Evolutionary conservation across 2,888 invertebrate species (phyloP).

Genomic region (Nomada fucata): DNA sequence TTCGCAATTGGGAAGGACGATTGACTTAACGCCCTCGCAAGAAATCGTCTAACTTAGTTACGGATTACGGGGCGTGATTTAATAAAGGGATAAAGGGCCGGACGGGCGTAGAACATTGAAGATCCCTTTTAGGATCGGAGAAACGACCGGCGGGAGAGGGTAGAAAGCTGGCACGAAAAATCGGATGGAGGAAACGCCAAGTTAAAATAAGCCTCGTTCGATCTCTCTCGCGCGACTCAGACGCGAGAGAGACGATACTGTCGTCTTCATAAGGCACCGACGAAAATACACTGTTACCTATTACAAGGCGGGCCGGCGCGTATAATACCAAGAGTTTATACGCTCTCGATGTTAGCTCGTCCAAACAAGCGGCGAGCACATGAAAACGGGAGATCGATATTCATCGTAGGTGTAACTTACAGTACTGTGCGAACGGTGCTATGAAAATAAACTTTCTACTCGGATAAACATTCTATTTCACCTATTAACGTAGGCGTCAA

Average conservation of each 20-base stretch:
- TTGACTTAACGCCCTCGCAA: slow-evolving; percentile 35
- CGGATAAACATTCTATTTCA: slow-evolving; percentile 6
- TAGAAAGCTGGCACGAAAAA: slow-evolving; percentile 50
- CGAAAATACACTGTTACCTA: slow-evolving; percentile 60
- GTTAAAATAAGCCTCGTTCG: slow-evolving; percentile 64
- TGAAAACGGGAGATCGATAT: slow-evolving; percentile 40
- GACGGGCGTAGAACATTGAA: slow-evolving; percentile 3
- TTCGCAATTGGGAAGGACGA: background rate
- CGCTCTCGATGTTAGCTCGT: slow-evolving; percentile 2
- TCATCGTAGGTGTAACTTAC: slow-evolving; percentile 36
- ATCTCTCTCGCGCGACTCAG: slow-evolving; percentile 14
- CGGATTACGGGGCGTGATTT: slow-evolving; percentile 45
- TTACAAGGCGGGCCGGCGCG: slow-evolving; percentile 42
- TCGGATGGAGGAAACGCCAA: slow-evolving; percentile 58
- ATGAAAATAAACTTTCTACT: slow-evolving; percentile 29
- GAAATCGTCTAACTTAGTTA: slow-evolving; percentile 27
- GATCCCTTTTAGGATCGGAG: slow-evolving; percentile 43
- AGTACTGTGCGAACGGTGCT: background rate
- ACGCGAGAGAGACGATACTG: slow-evolving; percentile 13
- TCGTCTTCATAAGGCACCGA: slow-evolving; percentile 52
- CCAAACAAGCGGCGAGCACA: slow-evolving; percentile 43
- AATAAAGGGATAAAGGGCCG: slow-evolving; percentile 54
- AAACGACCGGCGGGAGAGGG: slow-evolving; percentile 21
- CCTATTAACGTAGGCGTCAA: background rate
- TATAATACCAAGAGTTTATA: slow-evolving; percentile 32